Base-by-base conservation (phyloP, 2,888 invertebrate species). In the Cotesia congregata region DNA sequence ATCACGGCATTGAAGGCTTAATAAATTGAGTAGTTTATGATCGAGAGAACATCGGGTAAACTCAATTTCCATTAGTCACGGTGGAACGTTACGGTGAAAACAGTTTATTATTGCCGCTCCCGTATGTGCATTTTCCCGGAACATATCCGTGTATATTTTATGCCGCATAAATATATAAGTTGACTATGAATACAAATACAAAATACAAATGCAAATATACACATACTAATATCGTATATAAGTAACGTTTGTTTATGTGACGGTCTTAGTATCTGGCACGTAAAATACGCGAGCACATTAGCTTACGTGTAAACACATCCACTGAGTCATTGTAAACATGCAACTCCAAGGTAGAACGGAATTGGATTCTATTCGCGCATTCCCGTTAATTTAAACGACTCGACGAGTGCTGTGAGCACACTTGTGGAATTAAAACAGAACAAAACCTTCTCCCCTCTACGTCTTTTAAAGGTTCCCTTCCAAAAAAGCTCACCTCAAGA, bases 291-390 rank as follows among this genome's bases (percentile, higher is more conserved):
- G 38, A 60, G 60, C 61, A 65, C 39, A 67, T 67, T 20, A 60
- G 60, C 61, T 70, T 59, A 59, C 70, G 70, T 70, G 67, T 30
- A 50, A 65, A 62, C 74, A 74, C 67, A 40, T 62, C 20, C 60
- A 17, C 60, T 65, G 65, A 65, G 30, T 65, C 65, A 65, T 65
- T 65, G 65, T 65, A 65, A 30, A 30, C 65, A 65, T 65, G 65
- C 65, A 65, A 65, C 65, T 65, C 30, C 30, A 3, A 30, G 30
- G 30, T 3, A 30, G 30, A 12, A 30, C 38, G 65, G 38, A 65
- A 65, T 65, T 65, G 65, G 65, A 65, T 65, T 12, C 17, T 62
- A 20, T 15, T 65, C 38, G 15, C 67, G 30, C 62, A 41, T 17
- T 20, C 20, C 39, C 64, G 15, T 5, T 30, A n/a, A n/a, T n/a